phyloP scores from a whole-genome alignment of 2,797 vertebrate genomes.

The Zalophus californianus region DNA sequence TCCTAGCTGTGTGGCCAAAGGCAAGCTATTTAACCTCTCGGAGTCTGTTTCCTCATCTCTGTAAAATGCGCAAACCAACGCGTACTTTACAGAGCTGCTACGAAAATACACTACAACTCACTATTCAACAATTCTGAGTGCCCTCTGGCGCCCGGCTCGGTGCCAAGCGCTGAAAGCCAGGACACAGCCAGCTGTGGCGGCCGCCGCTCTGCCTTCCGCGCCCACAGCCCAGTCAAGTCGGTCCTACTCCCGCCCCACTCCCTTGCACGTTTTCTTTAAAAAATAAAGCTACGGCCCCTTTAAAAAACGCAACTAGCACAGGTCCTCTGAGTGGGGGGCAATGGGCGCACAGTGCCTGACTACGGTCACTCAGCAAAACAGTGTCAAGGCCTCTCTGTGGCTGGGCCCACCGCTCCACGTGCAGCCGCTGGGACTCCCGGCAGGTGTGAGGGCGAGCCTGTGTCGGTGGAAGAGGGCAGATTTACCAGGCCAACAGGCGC shows the following conservation, averaged over 20 bases:
- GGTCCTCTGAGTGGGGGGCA: neutral
- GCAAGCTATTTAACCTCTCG: neutral
- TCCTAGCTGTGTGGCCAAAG: neutral
- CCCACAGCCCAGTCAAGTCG: neutral
- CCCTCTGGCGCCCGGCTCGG: neutral
- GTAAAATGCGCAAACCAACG: neutral
- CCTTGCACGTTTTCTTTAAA: neutral
- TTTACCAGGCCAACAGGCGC: neutral
- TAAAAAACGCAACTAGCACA: neutral
- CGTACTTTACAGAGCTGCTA: neutral
- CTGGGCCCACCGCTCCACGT: fast-evolving
- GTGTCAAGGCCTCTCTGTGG: neutral
- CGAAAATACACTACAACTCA: neutral
- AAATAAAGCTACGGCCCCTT: neutral
- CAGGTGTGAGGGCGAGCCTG: neutral
- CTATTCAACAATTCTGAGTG: neutral
- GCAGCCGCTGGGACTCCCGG: neutral
- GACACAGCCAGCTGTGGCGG: neutral
- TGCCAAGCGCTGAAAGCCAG: neutral
- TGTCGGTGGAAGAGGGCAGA: neutral
- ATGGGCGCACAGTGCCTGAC: neutral
- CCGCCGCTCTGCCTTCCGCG: neutral
- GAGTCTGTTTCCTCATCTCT: neutral
- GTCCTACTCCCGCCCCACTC: neutral
- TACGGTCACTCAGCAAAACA: neutral